These are phyloP conservation scores for Chionomys nivalis DNA, from an alignment of 2,113 vertebrate species.

Conservation along the genomic window DNA sequence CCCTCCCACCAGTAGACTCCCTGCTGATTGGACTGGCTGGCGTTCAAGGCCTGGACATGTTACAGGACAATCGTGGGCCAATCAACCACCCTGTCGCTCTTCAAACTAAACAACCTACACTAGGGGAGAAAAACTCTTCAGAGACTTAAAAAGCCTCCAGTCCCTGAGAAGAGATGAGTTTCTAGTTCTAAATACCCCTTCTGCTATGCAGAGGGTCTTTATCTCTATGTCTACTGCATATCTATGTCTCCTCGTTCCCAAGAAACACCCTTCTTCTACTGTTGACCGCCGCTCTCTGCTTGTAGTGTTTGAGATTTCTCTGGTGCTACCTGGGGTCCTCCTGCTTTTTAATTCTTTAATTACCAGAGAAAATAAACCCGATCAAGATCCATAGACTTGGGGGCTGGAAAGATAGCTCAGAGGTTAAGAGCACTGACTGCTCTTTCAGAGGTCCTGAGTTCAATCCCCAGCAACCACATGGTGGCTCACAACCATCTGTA, in stretches of 20 bases:
- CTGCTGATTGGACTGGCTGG: not conserved
- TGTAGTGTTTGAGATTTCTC: not conserved
- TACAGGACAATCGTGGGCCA: not conserved
- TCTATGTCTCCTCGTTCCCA: not conserved
- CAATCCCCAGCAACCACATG: no score
- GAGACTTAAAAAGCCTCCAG: not conserved
- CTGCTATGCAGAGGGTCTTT: not conserved
- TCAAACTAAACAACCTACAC: not conserved
- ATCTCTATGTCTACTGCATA: no score
- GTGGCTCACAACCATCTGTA: no score
- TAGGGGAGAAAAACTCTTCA: not conserved
- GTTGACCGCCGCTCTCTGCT: not conserved
- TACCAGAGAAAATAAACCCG: not conserved
- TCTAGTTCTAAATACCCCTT: not conserved
- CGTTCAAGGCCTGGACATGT: rapidly evolving
- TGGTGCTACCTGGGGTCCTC: not conserved
- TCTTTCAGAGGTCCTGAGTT: no score
- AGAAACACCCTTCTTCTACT: not conserved
- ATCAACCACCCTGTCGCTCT: not conserved
- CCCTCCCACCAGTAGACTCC: not conserved
- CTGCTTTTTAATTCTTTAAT: not conserved
- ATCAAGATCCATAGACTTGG: not conserved
- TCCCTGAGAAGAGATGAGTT: not conserved
- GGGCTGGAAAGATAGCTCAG: no score
- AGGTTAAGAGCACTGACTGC: no score